Evolutionary conservation across 2,888 invertebrate genomes (phyloP), one percentile per base, ranked within the genome.

Genomic region (Pseudococcus longispinus): DNA sequence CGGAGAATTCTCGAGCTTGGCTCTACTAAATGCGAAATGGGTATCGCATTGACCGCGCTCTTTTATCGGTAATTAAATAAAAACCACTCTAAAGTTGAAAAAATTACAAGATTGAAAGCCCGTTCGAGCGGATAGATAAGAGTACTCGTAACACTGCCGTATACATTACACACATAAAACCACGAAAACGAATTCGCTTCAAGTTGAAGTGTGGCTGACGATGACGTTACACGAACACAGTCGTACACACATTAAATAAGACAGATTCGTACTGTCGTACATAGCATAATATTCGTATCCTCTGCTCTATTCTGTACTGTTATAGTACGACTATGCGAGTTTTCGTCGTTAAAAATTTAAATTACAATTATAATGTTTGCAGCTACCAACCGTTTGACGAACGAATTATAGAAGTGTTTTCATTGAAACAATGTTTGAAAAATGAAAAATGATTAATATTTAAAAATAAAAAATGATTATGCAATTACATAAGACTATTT

Each of bases 91-190:
- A 77, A 37, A 37, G 77, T 77, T 77, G 55, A 55, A 32, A 77
- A 77, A 77, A 37, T 77, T 77, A 37, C 77, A 18, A n/a, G 37
- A 77, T 77, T 37, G 32, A 37, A 77, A 77, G 77, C 77, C 77
- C 37, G 77, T 77, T 77, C 77, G 37, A 77, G 9, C 77, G 77
- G 26, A 77, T 77, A 77, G 77, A 77, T 77, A 77, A 77, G 37
- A 37, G 37, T 77, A 77, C 77, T 70, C 29, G 70, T 70, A 55
- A n/a, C 55, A 55, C 55, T n/a, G 15, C 13, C 44, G 55, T 55
- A n/a, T 55, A 20, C 55, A 55, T 55, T 55, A 55, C 55, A 55
- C 46, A 11, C n/a, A 55, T 55, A 55, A 55, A 55, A 55, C n/a
- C 55, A 20, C 55, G n/a, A 18, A 20, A 46, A 46, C 18, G 13